These are phyloP conservation scores for Ceratina japonica DNA, from an alignment of 1,140 invertebrate species.

Conservation along the genomic window DNA sequence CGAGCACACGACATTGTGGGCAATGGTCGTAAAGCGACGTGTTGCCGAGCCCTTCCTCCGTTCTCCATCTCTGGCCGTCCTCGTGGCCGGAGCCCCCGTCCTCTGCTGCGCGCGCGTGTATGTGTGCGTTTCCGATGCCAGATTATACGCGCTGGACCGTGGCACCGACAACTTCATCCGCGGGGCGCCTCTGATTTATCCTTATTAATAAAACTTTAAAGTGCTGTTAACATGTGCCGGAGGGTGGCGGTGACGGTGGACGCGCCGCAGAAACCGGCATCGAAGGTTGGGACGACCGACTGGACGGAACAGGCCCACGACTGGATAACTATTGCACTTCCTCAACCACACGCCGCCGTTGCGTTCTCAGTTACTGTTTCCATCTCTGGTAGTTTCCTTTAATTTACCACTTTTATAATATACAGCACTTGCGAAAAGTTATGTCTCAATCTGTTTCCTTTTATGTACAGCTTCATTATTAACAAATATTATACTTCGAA, in stretches of 20 bases:
- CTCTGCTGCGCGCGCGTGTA: too few species aligned
- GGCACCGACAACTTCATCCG: slow-evolving; percentile 77
- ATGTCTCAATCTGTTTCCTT: too few species aligned
- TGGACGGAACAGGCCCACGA: slow-evolving; percentile 31
- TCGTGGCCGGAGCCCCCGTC: slow-evolving; percentile 6
- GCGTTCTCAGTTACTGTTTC: too few species aligned
- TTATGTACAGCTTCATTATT: too few species aligned
- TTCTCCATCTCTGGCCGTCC: slow-evolving; percentile 20
- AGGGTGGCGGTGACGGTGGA: slow-evolving; percentile 38
- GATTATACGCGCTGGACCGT: slow-evolving; percentile 66
- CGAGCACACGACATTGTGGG: slow-evolving; percentile 70
- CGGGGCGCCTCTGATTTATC: slow-evolving; percentile 78
- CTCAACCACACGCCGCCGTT: neutral
- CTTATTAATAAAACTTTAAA: slow-evolving; percentile 79
- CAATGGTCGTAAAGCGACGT: slow-evolving; percentile 70
- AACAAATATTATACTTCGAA: too few species aligned
- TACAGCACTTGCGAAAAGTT: too few species aligned
- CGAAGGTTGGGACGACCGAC: slow-evolving; percentile 19
- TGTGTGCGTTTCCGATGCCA: slow-evolving; percentile 55
- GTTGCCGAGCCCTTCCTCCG: slow-evolving; percentile 54
- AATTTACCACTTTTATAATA: too few species aligned
- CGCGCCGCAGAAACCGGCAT: slow-evolving; percentile 7
- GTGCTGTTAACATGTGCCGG: slow-evolving; percentile 74
- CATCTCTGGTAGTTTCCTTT: too few species aligned
- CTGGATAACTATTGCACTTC: slow-evolving; percentile 54